phyloP scores from a whole-genome alignment of 2,113 vertebrate species.

The Macrotus californicus region DNA sequence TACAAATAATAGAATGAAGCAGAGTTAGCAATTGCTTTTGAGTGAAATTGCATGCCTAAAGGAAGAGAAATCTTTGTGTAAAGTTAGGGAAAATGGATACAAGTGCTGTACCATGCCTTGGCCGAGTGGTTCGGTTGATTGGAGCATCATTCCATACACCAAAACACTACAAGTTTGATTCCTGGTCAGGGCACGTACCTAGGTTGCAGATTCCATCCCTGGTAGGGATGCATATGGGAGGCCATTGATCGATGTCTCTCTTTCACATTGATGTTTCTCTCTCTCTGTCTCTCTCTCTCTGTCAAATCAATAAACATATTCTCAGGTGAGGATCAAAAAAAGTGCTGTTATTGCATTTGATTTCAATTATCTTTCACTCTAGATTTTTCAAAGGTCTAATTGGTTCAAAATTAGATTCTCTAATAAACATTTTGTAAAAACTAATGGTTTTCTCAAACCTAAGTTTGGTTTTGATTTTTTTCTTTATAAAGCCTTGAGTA shows the following conservation, averaged over 20 bases:
- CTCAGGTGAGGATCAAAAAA: background rate
- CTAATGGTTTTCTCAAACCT: constrained; percentile 48
- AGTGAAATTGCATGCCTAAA: constrained; percentile 75
- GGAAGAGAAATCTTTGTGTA: constrained; percentile 70
- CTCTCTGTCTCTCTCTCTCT: too few species aligned
- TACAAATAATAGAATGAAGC: constrained; percentile 77
- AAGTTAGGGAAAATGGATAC: constrained; percentile 67
- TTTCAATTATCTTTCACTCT: constrained; percentile 74
- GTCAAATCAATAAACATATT: too few species aligned
- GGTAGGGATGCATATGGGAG: too few species aligned
- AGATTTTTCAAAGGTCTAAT: constrained; percentile 60
- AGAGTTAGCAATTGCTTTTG: constrained; percentile 78
- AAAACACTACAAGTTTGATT: too few species aligned
- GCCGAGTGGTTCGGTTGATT: too few species aligned
- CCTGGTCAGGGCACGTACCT: too few species aligned
- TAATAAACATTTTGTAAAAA: constrained; percentile 63
- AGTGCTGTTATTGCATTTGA: constrained; percentile 69
- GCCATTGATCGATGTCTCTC: too few species aligned
- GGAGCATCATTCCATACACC: too few species aligned
- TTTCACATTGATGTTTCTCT: too few species aligned
- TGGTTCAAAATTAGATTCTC: constrained; percentile 59
- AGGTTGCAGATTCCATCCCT: too few species aligned
- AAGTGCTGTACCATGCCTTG: constrained; percentile 54
- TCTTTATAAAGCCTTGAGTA: background rate
- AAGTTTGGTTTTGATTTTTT: constrained; percentile 36